phyloP scores from a whole-genome alignment of 2,888 invertebrate species.

The Hemistola chrysoprasaria region DNA sequence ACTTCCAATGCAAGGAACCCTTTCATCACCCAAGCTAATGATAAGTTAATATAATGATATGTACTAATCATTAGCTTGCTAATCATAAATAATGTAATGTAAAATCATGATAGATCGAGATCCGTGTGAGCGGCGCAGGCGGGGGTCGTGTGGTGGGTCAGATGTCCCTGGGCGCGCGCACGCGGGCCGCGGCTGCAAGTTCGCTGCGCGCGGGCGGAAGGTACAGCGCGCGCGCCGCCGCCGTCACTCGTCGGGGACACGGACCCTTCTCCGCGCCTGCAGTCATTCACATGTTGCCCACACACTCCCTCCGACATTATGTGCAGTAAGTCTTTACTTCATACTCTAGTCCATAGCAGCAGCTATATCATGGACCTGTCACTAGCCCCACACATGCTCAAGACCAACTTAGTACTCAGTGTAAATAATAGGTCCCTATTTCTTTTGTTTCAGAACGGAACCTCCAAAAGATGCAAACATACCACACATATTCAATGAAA shows the following conservation, averaged over 20 bases:
- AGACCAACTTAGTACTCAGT: no score
- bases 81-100: no score
- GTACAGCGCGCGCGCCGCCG: slow-evolving; percentile 95
- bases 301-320: slow-evolving; percentile 71
- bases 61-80: no score
- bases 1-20: no score
- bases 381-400: no score
- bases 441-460: slow-evolving; percentile 57
- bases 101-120: slow-evolving; percentile 77
- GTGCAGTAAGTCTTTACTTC: slow-evolving; percentile 70
- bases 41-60: no score
- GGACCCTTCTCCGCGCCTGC: slow-evolving; percentile 94
- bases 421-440: neutral
- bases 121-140: slow-evolving; percentile 59
- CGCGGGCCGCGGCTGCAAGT: slow-evolving; percentile 94
- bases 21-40: no score
- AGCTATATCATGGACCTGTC: no score
- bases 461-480: slow-evolving; percentile 72
- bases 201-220: slow-evolving; percentile 92
- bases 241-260: slow-evolving; percentile 92
- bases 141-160: slow-evolving; percentile 84
- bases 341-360: no score
- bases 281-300: slow-evolving; percentile 87
- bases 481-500: slow-evolving; percentile 70
- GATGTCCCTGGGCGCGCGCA: slow-evolving; percentile 93